Conservation (phyloP, 2,113 vertebrate genomes). For the Uria aalge region DNA sequence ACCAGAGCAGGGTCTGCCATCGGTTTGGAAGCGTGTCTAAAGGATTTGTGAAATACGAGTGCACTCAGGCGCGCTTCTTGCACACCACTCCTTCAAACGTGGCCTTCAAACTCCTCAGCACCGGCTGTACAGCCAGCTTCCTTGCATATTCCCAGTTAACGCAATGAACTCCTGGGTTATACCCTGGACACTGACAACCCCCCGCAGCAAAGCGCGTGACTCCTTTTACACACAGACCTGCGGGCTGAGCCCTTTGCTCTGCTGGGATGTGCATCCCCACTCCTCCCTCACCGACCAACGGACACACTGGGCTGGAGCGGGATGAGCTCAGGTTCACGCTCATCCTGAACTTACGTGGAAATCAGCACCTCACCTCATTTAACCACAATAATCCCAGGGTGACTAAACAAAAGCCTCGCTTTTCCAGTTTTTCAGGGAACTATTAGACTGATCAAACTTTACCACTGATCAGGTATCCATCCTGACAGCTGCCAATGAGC, state of each 20-base stretch:
- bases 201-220: rapidly evolving
- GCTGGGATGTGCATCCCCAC: neutral
- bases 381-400: neutral
- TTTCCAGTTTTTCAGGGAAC: neutral
- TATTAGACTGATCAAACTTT: neutral
- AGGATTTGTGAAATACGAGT: neutral
- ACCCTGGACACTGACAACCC: rapidly evolving
- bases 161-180: neutral
- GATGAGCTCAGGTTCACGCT: neutral
- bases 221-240: neutral
- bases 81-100: neutral
- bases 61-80: neutral
- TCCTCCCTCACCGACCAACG: neutral
- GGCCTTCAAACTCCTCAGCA: neutral
- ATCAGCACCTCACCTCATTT: neutral
- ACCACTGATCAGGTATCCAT: neutral
- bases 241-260: neutral
- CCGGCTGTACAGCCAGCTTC: neutral
- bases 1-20: neutral
- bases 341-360: neutral
- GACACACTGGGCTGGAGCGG: rapidly evolving
- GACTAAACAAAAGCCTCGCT: neutral
- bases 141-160: neutral
- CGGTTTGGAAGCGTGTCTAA: neutral
- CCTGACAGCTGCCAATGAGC: neutral